Percentiles rank a stretch among this genome's conserved stretches.
phyloP scores from a whole-genome alignment of 2,888 invertebrate species.

The Palloptera scutellata region DNA sequence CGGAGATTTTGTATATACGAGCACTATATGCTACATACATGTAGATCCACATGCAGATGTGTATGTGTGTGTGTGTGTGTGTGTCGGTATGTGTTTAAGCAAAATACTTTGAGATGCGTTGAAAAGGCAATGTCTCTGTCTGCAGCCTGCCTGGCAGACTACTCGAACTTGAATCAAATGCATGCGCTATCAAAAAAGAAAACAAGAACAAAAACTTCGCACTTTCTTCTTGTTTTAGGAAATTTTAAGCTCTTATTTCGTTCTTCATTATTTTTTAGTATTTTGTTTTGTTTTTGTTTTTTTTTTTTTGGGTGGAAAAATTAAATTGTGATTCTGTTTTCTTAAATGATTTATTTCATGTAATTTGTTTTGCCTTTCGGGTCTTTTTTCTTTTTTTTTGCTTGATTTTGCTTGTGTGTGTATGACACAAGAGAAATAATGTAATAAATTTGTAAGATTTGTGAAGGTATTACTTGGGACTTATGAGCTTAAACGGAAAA shows the following conservation, averaged over 20 bases:
- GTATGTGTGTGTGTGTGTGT: slow-evolving; percentile 6
- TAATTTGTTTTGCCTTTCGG: slow-evolving; percentile 17
- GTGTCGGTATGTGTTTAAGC: slow-evolving; percentile 6
- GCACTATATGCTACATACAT: background rate
- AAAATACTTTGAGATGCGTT: slow-evolving; percentile 24
- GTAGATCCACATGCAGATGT: background rate
- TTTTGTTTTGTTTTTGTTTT: slow-evolving; percentile 6
- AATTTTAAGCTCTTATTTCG: slow-evolving; percentile 9
- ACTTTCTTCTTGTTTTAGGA: slow-evolving; percentile 17
- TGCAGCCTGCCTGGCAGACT: background rate
- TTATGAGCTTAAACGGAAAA: slow-evolving; percentile 11
- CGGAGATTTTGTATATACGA: background rate
- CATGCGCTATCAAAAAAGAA: background rate
- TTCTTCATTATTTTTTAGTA: too few relatives aligned
- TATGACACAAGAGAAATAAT: background rate
- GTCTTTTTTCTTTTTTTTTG: too few relatives aligned
- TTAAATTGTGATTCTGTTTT: background rate
- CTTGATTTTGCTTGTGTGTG: too few relatives aligned
- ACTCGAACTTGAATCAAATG: slow-evolving; percentile 27
- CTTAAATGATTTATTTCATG: slow-evolving; percentile 30
- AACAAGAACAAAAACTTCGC: background rate
- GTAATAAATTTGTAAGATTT: background rate
- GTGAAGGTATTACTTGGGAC: slow-evolving; percentile 19
- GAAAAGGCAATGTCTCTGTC: slow-evolving; percentile 35
- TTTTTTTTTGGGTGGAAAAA: slow-evolving; percentile 2